Percentiles rank a stretch among this genome's conserved stretches.
Conservation (phyloP, 2,797 vertebrate species). For the Phataginus tetradactyla region DNA sequence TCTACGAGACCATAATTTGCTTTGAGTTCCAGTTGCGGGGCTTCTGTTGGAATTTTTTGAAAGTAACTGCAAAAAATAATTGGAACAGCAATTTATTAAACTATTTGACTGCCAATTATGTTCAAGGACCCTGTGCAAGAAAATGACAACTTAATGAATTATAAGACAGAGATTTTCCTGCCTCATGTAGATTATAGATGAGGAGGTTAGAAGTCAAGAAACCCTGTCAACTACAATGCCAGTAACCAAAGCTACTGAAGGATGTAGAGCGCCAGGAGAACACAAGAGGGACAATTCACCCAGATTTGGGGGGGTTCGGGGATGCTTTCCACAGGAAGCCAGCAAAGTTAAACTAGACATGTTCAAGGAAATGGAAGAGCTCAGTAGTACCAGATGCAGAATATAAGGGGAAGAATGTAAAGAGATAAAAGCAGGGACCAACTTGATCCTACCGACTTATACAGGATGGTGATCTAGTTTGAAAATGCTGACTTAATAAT, state of each 20-base stretch:
- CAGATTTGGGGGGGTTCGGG: neutral
- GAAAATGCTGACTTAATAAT: neutral
- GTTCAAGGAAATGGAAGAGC: neutral
- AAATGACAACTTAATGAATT: neutral
- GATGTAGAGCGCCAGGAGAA: neutral
- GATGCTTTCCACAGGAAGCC: neutral
- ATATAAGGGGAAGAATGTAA: neutral
- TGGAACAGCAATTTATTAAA: neutral
- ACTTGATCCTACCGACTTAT: neutral
- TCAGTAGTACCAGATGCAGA: neutral
- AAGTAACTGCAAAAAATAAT: slow-evolving; percentile 91
- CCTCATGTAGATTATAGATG: neutral
- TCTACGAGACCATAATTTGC: slow-evolving; percentile 97
- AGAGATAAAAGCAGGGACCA: neutral
- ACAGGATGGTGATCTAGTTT: neutral
- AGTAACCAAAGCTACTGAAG: neutral
- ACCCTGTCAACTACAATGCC: neutral
- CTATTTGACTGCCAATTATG: neutral
- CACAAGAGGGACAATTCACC: neutral
- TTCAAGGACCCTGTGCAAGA: neutral
- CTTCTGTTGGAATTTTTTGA: slow-evolving; percentile 95
- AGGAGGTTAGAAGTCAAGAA: neutral
- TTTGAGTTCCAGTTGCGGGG: slow-evolving; percentile 96
- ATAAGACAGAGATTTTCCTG: neutral
- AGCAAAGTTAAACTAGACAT: neutral